A percentile compares a stretch with the other conserved stretches of the same genome.
Evolutionary conservation across 2,113 vertebrate genomes (phyloP).

Genomic region (Brachypteracias leptosomus): DNA sequence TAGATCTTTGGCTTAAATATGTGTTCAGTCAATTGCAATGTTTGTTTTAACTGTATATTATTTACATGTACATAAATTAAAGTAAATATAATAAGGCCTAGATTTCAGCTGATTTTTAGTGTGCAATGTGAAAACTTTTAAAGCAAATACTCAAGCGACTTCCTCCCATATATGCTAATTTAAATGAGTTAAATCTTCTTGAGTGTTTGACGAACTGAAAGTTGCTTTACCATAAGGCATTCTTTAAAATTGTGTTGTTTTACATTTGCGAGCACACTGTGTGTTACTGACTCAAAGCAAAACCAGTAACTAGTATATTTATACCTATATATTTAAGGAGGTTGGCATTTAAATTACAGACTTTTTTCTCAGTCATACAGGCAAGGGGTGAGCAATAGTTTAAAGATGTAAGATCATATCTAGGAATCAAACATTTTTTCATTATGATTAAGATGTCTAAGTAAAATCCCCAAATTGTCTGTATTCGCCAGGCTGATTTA

Average conservation of each 20-base stretch:
- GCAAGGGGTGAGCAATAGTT: not conserved
- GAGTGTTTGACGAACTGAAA: not conserved
- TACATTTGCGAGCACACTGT: not conserved
- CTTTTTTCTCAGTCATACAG: not conserved
- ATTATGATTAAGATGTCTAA: not conserved
- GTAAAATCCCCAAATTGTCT: not conserved
- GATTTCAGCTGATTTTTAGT: not conserved
- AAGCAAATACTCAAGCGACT: not conserved
- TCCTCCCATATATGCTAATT: not conserved
- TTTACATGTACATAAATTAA: not conserved
- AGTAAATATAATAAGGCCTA: not conserved
- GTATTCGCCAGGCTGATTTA: slow-evolving; percentile 8
- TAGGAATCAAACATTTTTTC: not conserved
- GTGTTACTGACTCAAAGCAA: not conserved
- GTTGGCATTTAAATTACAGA: not conserved
- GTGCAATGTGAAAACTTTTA: not conserved
- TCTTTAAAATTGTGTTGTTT: not conserved
- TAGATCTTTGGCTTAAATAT: not conserved
- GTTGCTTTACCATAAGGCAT: not conserved
- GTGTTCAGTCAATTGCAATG: not conserved
- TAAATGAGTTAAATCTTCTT: not conserved
- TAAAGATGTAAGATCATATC: not conserved
- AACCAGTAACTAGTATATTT: not conserved
- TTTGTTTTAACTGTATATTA: not conserved
- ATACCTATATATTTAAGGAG: not conserved